Conservation (phyloP, 2,113 vertebrate genomes). For the Syrmaticus mikado region DNA sequence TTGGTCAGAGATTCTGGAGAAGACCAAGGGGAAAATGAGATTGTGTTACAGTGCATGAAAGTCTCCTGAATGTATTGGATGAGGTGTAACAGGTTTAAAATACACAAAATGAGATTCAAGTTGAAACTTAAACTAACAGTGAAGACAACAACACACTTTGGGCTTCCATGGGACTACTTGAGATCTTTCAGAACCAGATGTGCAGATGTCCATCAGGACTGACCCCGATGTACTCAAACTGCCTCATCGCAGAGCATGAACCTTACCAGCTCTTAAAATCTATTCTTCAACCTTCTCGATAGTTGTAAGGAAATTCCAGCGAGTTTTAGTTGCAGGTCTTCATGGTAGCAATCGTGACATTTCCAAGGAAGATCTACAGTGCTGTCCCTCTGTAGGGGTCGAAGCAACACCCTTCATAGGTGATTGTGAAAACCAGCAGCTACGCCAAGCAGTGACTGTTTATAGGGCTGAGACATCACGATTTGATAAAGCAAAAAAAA, state of each 20-base stretch:
- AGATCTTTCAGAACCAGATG: background rate
- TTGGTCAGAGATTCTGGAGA: background rate
- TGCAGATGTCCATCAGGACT: background rate
- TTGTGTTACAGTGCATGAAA: background rate
- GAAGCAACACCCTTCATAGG: background rate
- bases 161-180: accelerated
- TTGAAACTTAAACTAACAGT: background rate
- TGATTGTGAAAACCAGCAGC: background rate
- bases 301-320: background rate
- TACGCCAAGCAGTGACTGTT: background rate
- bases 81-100: background rate
- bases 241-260: background rate
- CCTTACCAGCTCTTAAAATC: background rate
- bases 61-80: background rate
- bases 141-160: background rate
- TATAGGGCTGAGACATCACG: background rate
- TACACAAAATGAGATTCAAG: background rate
- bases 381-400: background rate
- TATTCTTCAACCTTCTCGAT: background rate
- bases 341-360: background rate
- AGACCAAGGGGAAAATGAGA: background rate
- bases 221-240: background rate
- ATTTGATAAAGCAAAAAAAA: background rate
- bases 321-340: background rate
- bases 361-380: background rate